Evolutionary conservation across 2,888 invertebrate species (phyloP).

Genomic region (Orthosia gothica): DNA sequence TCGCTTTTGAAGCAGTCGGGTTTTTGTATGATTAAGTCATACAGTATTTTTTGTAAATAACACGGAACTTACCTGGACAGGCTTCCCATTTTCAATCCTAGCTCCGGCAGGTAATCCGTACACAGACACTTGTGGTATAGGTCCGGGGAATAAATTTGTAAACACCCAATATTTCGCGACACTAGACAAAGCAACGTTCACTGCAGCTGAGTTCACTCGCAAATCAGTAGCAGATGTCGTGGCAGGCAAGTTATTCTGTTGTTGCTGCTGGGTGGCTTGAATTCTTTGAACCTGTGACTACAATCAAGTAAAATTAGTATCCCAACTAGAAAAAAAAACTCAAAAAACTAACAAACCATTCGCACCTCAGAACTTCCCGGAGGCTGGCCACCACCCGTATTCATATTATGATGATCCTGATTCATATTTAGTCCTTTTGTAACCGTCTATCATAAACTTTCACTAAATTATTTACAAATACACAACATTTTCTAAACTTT

Average conservation of each 20-base stretch:
- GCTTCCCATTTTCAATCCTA: constrained; percentile 92
- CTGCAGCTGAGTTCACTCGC: constrained; percentile 92
- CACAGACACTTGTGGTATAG: constrained; percentile 94
- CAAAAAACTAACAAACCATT: constrained; percentile 72
- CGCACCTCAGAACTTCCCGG: constrained; percentile 91
- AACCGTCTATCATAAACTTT: constrained; percentile 72
- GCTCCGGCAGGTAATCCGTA: constrained; percentile 93
- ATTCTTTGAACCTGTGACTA: constrained; percentile 86
- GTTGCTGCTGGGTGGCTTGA: constrained; percentile 84
- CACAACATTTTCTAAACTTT: constrained; percentile 87
- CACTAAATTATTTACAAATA: constrained; percentile 83
- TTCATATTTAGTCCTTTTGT: constrained; percentile 86
- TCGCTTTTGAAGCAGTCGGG: too few species aligned
- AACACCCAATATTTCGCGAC: constrained; percentile 97
- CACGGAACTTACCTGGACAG: constrained; percentile 89
- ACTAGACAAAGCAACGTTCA: constrained; percentile 94
- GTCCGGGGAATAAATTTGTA: constrained; percentile 95
- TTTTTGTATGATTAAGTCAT: constrained; percentile 22
- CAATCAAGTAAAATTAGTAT: constrained; percentile 78
- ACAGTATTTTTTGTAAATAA: constrained; percentile 7
- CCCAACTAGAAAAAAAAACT: constrained; percentile 69
- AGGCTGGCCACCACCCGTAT: constrained; percentile 92
- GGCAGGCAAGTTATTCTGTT: constrained; percentile 85
- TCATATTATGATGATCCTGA: constrained; percentile 90
- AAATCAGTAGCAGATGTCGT: constrained; percentile 92